Evolutionary conservation across 2,888 invertebrate genomes (phyloP), one percentile per base, ranked within the genome.

Genomic region (Anthrax anthrax): DNA sequence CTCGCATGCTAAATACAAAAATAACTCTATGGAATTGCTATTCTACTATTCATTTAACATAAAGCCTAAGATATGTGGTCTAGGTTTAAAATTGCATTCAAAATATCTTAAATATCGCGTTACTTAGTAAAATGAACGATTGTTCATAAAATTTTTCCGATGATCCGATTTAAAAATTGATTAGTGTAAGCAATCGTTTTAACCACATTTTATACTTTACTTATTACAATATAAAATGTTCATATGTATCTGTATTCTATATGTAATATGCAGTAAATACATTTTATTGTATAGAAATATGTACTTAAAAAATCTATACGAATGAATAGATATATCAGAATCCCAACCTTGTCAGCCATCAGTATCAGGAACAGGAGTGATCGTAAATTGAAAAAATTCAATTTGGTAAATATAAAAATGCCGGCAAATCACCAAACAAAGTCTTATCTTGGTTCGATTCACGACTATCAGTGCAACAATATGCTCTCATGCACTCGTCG

Each of bases 381-480:
- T 45, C 44, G 46, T 51, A 51, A 51, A 51, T 51, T 51, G 49
- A 47, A 49, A 51, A 51, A 49, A 51, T 51, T 51, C 51, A 51
- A 51, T 51, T 48, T 51, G 36, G 29, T 32, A 12, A 40, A 47
- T 47, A 49, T 47, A 49, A 47, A 47, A 49, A 47, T 43, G 49
- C 51, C 51, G 51, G 44, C 51, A 51, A 51, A 51, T 47, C 29
- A 32, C 29, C 29, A 32, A 32, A 32, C 29, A 32, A 36, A 37
- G n/a, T 37, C 48, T 51, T 49, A 49, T 49, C 48, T 48, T 40
- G 34, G 42, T 39, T 27, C 46, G 47, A 49, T 49, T 47, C 49
- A 51, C 51, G 47, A 51, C 48, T 50, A 47, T 47, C 51, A 43
- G 42, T 42, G 43, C 43, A 47, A 50, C 50, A 50, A 47, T 50